These are phyloP conservation scores for Plecturocebus donacophilus DNA, from an alignment of 2,113 vertebrate species.

Conservation along the genomic window DNA sequence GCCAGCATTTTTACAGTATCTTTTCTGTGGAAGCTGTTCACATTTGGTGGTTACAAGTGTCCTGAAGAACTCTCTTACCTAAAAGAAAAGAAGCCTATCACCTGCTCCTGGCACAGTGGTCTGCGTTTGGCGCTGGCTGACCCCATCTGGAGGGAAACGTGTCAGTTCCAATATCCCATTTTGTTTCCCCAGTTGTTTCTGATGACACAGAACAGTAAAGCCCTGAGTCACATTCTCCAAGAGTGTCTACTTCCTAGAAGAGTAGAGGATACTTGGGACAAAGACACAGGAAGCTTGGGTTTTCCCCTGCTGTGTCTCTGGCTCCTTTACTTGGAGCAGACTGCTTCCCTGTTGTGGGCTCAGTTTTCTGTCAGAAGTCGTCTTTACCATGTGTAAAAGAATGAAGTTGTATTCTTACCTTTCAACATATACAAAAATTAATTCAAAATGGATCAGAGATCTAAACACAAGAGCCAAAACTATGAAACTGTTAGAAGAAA, in stretches of 20 bases:
- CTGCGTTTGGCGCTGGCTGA: neutral
- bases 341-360: neutral
- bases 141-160: neutral
- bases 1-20: neutral
- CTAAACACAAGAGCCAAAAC: neutral
- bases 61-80: neutral
- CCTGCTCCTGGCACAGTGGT: neutral
- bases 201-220: neutral
- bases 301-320: neutral
- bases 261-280: neutral
- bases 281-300: neutral
- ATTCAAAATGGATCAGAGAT: neutral
- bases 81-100: neutral
- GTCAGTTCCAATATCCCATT: neutral
- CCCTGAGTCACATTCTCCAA: neutral
- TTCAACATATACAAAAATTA: neutral
- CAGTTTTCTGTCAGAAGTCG: neutral
- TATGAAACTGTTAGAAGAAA: conserved; percentile 5
- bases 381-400: neutral
- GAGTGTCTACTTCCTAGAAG: neutral
- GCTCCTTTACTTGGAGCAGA: neutral
- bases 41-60: neutral
- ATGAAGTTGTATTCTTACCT: neutral
- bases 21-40: neutral
- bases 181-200: neutral